Evolutionary conservation across 2,888 invertebrate genomes (phyloP).

Genomic region (Magallana nippona): DNA sequence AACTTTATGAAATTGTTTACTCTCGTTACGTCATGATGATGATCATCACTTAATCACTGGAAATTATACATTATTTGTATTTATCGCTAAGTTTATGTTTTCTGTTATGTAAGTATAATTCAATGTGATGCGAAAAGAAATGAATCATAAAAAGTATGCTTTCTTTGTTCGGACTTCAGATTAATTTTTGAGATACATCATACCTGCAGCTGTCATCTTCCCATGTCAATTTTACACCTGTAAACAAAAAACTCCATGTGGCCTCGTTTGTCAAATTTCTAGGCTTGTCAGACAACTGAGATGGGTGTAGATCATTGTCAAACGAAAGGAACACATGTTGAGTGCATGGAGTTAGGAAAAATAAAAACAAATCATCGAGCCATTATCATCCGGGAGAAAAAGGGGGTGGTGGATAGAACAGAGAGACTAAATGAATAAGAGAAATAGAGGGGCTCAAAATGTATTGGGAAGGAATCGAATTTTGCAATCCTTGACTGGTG

Average conservation of each 20-base stretch:
- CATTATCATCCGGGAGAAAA: too few relatives aligned
- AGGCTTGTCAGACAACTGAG: background rate
- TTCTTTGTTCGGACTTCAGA: conserved; percentile 1
- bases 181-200: background rate
- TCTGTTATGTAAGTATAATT: background rate
- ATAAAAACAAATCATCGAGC: too few relatives aligned
- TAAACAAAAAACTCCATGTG: conserved; percentile 6
- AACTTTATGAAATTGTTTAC: too few relatives aligned
- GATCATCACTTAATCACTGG: too few relatives aligned
- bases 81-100: too few relatives aligned
- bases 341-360: background rate
- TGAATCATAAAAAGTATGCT: background rate
- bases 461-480: too few relatives aligned
- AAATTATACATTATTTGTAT: too few relatives aligned
- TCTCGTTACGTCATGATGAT: too few relatives aligned
- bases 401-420: too few relatives aligned
- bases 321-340: background rate
- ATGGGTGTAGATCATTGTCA: conserved; percentile 1
- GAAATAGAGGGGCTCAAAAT: too few relatives aligned
- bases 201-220: background rate
- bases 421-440: too few relatives aligned
- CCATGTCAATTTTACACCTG: conserved; percentile 26
- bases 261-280: background rate
- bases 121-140: background rate
- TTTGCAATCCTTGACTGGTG: too few relatives aligned